These are phyloP conservation scores for Margaritifera margaritifera DNA, from an alignment of 2,888 invertebrate genomes.

Conservation along the genomic window DNA sequence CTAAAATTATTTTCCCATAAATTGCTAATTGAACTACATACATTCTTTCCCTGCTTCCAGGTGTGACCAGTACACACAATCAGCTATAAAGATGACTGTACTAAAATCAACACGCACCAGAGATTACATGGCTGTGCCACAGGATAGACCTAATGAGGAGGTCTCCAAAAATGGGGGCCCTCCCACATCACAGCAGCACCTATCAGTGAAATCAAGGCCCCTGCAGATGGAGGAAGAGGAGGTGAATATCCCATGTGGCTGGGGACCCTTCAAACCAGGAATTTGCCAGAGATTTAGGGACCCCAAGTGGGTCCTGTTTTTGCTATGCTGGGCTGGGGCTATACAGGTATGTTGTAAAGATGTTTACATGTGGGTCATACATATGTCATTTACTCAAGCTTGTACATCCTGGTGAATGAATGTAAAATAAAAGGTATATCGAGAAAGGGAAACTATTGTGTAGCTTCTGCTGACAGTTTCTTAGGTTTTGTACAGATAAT, in stretches of 20 bases:
- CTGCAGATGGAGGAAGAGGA: slow-evolving; percentile 7
- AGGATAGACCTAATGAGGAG: slow-evolving; percentile 17
- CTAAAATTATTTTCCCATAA: too few relatives aligned
- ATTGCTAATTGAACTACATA: too few relatives aligned
- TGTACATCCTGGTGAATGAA: too few relatives aligned
- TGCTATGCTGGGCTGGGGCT: slow-evolving; percentile 86
- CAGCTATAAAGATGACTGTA: slow-evolving; percentile 23
- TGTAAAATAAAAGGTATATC: too few relatives aligned
- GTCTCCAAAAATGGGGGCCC: slow-evolving; percentile 23
- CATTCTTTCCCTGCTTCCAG: background rate
- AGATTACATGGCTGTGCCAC: slow-evolving; percentile 36
- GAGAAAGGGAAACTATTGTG: too few relatives aligned
- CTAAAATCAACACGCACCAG: slow-evolving; percentile 22
- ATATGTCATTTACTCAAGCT: too few relatives aligned
- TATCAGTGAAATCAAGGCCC: slow-evolving; percentile 22
- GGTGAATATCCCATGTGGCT: slow-evolving; percentile 77
- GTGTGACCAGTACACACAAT: slow-evolving; percentile 11
- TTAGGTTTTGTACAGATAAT: too few relatives aligned
- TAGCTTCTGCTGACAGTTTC: too few relatives aligned
- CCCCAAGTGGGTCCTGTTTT: slow-evolving; percentile 86
- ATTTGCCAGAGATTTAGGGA: slow-evolving; percentile 82
- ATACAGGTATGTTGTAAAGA: slow-evolving; percentile 76
- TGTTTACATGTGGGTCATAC: background rate
- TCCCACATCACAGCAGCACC: slow-evolving; percentile 1
- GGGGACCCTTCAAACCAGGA: slow-evolving; percentile 79